Evolutionary conservation across 2,113 vertebrate species (phyloP).

Genomic region (Petroica traversi): DNA sequence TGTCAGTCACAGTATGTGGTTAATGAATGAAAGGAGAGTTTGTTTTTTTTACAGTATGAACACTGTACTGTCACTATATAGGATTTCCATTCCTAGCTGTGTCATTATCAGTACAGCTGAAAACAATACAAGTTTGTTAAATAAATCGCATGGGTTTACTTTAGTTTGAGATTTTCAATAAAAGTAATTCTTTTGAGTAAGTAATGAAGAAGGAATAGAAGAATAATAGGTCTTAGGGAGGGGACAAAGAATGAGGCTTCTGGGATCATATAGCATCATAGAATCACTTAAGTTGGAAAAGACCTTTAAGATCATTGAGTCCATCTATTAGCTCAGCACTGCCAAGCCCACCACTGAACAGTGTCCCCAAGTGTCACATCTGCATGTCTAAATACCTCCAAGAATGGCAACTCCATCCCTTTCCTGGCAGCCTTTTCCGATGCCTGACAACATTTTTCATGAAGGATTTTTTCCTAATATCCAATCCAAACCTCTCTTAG

Average conservation of each 20-base stretch:
- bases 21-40: not conserved
- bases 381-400: not conserved
- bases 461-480: not conserved
- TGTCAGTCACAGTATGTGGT: not conserved
- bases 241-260: not conserved
- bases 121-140: not conserved
- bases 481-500: not conserved
- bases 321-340: not conserved
- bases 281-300: not conserved
- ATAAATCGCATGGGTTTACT: not conserved
- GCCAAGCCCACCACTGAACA: not conserved
- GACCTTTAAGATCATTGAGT: not conserved
- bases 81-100: not conserved
- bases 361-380: not conserved
- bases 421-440: not conserved
- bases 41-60: not conserved
- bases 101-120: not conserved
- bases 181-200: not conserved
- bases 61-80: not conserved
- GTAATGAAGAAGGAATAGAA: not conserved
- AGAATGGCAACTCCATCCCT: not conserved
- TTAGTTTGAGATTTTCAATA: not conserved
- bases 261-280: not conserved
- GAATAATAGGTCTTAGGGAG: not conserved
- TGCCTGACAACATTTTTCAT: not conserved